phyloP scores from a whole-genome alignment of 2,888 invertebrate genomes.

The Drosophila stalkeri region DNA sequence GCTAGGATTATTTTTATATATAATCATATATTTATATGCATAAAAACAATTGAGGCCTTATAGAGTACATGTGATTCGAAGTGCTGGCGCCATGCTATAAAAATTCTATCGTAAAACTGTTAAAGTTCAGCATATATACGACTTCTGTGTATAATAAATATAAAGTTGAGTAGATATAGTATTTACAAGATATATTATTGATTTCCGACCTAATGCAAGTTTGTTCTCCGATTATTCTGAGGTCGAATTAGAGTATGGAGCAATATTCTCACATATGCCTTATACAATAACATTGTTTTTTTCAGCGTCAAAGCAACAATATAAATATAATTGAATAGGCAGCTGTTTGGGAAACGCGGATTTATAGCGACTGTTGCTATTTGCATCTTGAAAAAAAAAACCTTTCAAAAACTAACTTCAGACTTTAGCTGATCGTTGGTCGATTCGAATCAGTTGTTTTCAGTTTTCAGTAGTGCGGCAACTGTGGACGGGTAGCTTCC shows the following conservation, averaged over 20 bases:
- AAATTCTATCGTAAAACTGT: background rate
- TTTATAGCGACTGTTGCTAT: constrained; percentile 49
- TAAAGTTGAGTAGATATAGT: no score
- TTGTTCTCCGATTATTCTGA: constrained; percentile 12
- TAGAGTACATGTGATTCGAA: constrained; percentile 1
- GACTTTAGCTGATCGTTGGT: constrained; percentile 35
- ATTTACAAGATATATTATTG: constrained; percentile 8
- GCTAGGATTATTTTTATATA: background rate
- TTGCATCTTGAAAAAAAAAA: constrained; percentile 59
- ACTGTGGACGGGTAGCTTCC: constrained; percentile 37
- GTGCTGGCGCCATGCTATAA: constrained; percentile 9
- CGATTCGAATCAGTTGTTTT: constrained; percentile 51
- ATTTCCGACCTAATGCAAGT: constrained; percentile 25
- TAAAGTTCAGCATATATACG: background rate
- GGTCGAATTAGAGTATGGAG: constrained; percentile 17
- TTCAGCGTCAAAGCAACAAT: constrained; percentile 24
- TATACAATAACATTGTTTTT: constrained; percentile 42
- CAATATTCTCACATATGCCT: constrained; percentile 39
- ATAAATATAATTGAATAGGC: constrained; percentile 52
- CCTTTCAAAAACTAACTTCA: constrained; percentile 45
- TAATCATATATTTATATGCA: background rate
- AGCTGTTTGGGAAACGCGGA: constrained; percentile 12
- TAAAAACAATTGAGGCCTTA: background rate
- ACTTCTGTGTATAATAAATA: background rate
- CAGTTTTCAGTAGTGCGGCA: constrained; percentile 37